phyloP scores from a whole-genome alignment of 2,113 vertebrate genomes.

The Xenopus borealis region DNA sequence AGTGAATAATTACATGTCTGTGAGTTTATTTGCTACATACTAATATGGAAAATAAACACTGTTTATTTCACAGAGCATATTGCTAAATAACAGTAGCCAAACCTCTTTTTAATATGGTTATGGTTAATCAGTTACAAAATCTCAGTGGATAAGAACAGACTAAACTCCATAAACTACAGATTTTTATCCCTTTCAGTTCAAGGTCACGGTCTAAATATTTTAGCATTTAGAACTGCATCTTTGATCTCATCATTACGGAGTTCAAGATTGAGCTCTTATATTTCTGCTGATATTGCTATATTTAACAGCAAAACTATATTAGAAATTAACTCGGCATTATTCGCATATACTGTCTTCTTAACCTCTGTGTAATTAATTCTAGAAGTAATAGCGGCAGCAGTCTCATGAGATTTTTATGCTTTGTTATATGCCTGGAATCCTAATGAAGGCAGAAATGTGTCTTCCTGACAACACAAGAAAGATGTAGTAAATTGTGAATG shows the following conservation, averaged over 20 bases:
- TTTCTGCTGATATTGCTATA: constrained; percentile 7
- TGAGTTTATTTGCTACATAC: not conserved
- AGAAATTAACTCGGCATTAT: constrained; percentile 17
- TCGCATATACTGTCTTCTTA: constrained; percentile 20
- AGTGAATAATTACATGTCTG: not conserved
- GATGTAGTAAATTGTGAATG: constrained; percentile 1
- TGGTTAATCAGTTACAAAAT: not conserved
- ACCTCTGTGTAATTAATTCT: constrained; percentile 33
- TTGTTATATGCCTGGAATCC: not conserved
- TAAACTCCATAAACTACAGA: not conserved
- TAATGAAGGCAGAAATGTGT: constrained; percentile 1
- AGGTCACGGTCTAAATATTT: constrained; percentile 6
- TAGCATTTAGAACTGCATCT: constrained; percentile 9
- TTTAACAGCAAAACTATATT: constrained; percentile 9
- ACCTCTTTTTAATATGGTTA: not conserved
- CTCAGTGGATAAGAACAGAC: not conserved
- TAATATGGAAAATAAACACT: not conserved
- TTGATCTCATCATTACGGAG: not conserved
- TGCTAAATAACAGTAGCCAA: not conserved
- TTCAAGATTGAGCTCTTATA: not conserved
- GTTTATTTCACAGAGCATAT: not conserved
- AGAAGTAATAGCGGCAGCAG: not conserved
- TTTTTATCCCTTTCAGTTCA: not conserved
- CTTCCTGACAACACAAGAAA: constrained; percentile 2
- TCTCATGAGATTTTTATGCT: constrained; percentile 21